Conservation (phyloP, 37 sponge, comb jelly and placozoan species). For the Axinella damicornis region DNA sequence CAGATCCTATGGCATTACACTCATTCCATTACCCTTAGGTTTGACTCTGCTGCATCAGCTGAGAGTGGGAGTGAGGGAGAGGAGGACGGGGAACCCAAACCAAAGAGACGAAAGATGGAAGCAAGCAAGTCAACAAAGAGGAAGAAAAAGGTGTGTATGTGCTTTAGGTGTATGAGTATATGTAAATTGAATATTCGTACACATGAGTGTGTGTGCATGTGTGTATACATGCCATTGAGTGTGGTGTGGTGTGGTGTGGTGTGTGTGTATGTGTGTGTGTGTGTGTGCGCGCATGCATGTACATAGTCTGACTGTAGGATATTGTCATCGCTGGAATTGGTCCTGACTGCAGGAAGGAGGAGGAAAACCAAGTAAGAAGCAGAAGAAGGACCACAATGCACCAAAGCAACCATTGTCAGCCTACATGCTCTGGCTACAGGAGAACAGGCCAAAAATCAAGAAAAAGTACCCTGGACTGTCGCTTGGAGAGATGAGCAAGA, state of each 20-base stretch:
- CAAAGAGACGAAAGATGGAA: constrained; percentile 55
- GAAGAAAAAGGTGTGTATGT: constrained; percentile 11
- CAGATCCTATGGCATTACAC: no score
- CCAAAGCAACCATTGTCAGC: constrained; percentile 92
- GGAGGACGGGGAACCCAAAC: constrained; percentile 33
- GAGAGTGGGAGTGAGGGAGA: constrained; percentile 66
- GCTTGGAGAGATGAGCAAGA: constrained; percentile 85
- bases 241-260: not conserved
- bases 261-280: constrained; percentile 12
- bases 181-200: no score
- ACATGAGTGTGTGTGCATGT: no score
- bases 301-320: not conserved
- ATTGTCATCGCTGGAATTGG: not conserved
- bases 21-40: no score
- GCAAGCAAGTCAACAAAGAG: constrained; percentile 45
- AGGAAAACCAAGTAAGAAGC: constrained; percentile 6
- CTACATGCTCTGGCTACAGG: constrained; percentile 94
- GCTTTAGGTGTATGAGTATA: no score
- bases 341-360: no score
- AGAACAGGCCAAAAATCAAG: constrained; percentile 74
- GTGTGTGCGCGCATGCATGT: constrained; percentile 5
- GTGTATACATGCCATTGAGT: no score
- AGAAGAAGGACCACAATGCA: constrained; percentile 87
- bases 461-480: constrained; percentile 66
- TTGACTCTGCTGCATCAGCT: constrained; percentile 52